phyloP scores from a whole-genome alignment of 2,888 invertebrate species.

The Drosophila melanosoma region DNA sequence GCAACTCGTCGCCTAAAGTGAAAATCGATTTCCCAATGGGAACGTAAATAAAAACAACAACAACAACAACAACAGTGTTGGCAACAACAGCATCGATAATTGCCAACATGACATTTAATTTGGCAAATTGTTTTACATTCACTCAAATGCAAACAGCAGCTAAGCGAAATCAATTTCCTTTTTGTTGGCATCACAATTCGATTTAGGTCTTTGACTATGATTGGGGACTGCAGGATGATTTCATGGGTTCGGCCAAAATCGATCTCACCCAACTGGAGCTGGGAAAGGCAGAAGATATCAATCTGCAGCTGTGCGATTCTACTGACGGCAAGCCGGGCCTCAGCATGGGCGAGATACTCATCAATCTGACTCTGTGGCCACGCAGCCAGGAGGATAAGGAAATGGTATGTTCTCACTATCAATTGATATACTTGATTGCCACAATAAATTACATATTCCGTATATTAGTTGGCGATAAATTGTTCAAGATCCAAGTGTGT shows the following conservation, averaged over 20 bases:
- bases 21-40: conserved; percentile 11
- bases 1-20: conserved; percentile 3
- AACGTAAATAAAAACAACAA: conserved; percentile 8
- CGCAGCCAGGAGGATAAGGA: conserved; percentile 97
- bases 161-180: conserved; percentile 43
- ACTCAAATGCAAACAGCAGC: conserved; percentile 4
- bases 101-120: conserved; percentile 48
- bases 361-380: conserved; percentile 95
- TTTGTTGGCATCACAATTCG: conserved; percentile 9
- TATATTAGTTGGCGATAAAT: conserved; percentile 32
- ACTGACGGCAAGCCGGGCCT: conserved; percentile 85
- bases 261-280: conserved; percentile 94
- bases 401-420: conserved; percentile 88
- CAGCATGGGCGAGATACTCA: conserved; percentile 93
- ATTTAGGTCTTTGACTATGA: conserved; percentile 97
- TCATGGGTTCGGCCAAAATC: conserved; percentile 96
- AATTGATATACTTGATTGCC: conserved; percentile 7
- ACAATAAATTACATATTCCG: conserved; percentile 27
- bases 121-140: conserved; percentile 41
- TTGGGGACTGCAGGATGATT: conserved; percentile 98
- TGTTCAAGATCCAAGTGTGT: conserved; percentile 2
- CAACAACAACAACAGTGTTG: not conserved
- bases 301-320: conserved; percentile 92
- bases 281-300: conserved; percentile 91
- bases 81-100: conserved; percentile 16